Evolutionary conservation across 2,888 invertebrate genomes (phyloP), one percentile per base, ranked within the genome.

Genomic region (Synanthedon myopaeformis): DNA sequence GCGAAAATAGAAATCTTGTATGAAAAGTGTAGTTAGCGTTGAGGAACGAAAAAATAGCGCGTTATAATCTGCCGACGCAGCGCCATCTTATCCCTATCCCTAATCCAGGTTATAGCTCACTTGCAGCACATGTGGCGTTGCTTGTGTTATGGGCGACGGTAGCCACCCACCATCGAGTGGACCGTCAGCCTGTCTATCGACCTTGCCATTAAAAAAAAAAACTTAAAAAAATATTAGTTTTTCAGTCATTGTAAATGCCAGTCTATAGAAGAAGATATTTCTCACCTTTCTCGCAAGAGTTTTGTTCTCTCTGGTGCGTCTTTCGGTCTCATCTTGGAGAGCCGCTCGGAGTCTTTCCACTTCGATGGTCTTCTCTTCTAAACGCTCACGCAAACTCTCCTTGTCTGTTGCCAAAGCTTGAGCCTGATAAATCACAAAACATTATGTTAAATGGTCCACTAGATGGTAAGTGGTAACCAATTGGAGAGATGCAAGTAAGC

Each of bases 351-450:
- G 58, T 4, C 52, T 51, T 1, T 53, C 54, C 3, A 72, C 61
- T 51, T 79, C 76, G 1, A 48, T 62, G 56, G 77, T 76, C 17
- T 80, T 60, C 3, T 57, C 52, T 1, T 57, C 51, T 1, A 78
- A 58, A 0, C 72, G 68, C 53, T 79, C 81, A 0, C 86, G 70
- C 0, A 88, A 66, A 0, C 79, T 75, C 1, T 68, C 60, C 67
- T 85, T 86, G 62, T 88, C 88, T 0, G 73, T 78, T 0, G 74
- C 62, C 0, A 88, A 59, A 0, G 87, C 88, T 60, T 79, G 74
- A 1, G 79, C 81, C 88, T 88, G 63, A 14, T 13, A 35, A 35
- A 35, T 10, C 35, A 0, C 54, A 54, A 12, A 12, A n/a, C 10
- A 17, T 42, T 17, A 5, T 23, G 5, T 23, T 5, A 23, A 23